phyloP scores from a whole-genome alignment of 2,113 vertebrate species.

The Hippocampus mohnikei region DNA sequence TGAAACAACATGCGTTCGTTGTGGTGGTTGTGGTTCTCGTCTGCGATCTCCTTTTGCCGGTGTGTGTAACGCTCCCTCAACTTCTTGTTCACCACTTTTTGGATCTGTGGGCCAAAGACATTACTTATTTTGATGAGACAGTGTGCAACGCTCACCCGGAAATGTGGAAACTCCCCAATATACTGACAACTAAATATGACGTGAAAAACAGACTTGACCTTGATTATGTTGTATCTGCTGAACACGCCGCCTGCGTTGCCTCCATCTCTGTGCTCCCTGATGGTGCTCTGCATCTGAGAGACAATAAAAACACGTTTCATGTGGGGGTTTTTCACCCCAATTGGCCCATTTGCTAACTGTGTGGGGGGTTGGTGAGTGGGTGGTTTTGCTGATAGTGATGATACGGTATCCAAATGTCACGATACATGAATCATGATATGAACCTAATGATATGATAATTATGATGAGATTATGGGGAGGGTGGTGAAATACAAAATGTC shows the following conservation, averaged over 20 bases:
- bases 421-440: no score
- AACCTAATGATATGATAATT: no score
- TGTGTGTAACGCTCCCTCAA: slow-evolving; percentile 93
- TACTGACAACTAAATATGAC: not conserved
- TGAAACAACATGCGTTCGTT: slow-evolving; percentile 98
- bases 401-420: no score
- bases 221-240: slow-evolving; percentile 95
- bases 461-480: no score
- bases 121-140: not conserved
- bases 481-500: no score
- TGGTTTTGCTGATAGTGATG: no score
- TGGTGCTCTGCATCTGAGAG: slow-evolving; percentile 93
- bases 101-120: slow-evolving; percentile 78
- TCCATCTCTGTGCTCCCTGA: slow-evolving; percentile 94
- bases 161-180: not conserved
- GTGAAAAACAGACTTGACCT: slow-evolving; percentile 71
- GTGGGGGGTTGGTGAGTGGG: no score
- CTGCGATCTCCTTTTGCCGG: slow-evolving; percentile 94
- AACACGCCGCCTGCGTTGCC: slow-evolving; percentile 97
- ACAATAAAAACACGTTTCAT: slow-evolving; percentile 2
- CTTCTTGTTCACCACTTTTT: slow-evolving; percentile 98
- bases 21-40: slow-evolving; percentile 98
- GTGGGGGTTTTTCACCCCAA: no score
- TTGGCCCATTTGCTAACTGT: no score
- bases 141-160: not conserved